Evolutionary conservation across 2,797 vertebrate genomes (phyloP), one percentile per base, ranked within the genome.

Genomic region (Acropternis orthonyx): DNA sequence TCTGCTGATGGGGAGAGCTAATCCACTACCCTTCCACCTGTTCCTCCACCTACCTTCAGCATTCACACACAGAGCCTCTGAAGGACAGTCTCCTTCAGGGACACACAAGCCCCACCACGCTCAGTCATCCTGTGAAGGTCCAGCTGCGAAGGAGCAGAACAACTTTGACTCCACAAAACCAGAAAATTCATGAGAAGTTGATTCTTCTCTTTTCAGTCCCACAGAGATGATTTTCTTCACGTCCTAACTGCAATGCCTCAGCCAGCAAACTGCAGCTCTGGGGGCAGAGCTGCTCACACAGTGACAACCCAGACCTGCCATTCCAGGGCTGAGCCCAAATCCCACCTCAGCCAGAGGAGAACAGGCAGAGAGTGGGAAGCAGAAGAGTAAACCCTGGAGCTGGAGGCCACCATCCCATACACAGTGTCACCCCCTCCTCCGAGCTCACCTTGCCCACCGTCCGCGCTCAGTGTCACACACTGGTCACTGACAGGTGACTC

Each of bases 381-480:
- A 36, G 39, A 61, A 48, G 8, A 44, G 58, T 58, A 85, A 14
- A 28, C 5, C 37, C 49, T 20, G 27, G 19, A 44, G 82, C 62
- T 54, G 12, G 2, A 14, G 17, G 59, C 6, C 75, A 61, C 55
- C 66, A 32, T 3, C n/a, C 1, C 39, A 30, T 6, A 10, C 59
- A 17, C 6, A 22, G 32, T 2, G 8, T 9, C 71, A 71, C 44
- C 88, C 7, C 4, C 14, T n/a, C 37, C 6, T 2, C 13, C 0
- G 3, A 9, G 4, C 37, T 24, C 84, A 34, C 12, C 80, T 7
- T 2, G 56, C 5, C 43, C 39, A 1, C 49, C 1, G 5, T 3
- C 67, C n/a, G 0, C 0, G 4, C 68, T 30, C 41, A 0, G n/a
- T 6, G 39, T 2, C 79, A 9, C 83, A 5, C 1, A 0, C 24